phyloP scores from a whole-genome alignment of 2,888 invertebrate species.

The Notodonta dromedarius region DNA sequence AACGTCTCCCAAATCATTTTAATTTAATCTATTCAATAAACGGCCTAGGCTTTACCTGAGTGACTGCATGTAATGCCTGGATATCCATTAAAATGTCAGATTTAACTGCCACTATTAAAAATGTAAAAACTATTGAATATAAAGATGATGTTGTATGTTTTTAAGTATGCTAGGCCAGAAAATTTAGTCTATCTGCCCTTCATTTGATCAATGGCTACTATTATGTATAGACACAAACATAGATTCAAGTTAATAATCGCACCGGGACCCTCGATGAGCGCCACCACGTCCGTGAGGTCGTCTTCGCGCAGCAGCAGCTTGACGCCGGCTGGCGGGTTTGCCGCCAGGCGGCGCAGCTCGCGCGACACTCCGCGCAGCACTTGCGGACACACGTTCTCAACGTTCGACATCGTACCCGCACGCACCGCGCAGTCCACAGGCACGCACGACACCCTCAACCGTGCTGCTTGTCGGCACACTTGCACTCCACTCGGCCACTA shows the following conservation, averaged over 20 bases:
- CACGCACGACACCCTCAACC: neutral
- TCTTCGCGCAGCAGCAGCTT: conserved; percentile 95
- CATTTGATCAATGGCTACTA: too few relatives aligned
- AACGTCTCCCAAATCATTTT: too few relatives aligned
- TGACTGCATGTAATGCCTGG: too few relatives aligned
- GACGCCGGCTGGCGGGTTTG: conserved; percentile 95
- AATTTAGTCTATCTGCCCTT: too few relatives aligned
- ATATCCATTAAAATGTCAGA: too few relatives aligned
- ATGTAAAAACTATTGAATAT: too few relatives aligned
- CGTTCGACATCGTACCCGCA: conserved; percentile 91
- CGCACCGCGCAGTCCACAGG: conserved; percentile 10
- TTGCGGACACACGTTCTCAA: conserved; percentile 98
- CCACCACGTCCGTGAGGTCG: conserved; percentile 97
- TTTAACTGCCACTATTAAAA: too few relatives aligned
- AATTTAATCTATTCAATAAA: too few relatives aligned
- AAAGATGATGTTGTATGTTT: too few relatives aligned
- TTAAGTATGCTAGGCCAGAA: too few relatives aligned
- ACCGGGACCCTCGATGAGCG: conserved; percentile 94
- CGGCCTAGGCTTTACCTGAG: too few relatives aligned
- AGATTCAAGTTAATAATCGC: neutral
- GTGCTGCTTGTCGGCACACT: neutral
- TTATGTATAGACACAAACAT: too few relatives aligned
- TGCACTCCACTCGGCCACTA: neutral
- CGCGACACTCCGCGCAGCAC: conserved; percentile 94
- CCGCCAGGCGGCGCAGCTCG: conserved; percentile 93